Base-by-base conservation (phyloP, 2,113 vertebrate genomes). In the Peromyscus leucopus region DNA sequence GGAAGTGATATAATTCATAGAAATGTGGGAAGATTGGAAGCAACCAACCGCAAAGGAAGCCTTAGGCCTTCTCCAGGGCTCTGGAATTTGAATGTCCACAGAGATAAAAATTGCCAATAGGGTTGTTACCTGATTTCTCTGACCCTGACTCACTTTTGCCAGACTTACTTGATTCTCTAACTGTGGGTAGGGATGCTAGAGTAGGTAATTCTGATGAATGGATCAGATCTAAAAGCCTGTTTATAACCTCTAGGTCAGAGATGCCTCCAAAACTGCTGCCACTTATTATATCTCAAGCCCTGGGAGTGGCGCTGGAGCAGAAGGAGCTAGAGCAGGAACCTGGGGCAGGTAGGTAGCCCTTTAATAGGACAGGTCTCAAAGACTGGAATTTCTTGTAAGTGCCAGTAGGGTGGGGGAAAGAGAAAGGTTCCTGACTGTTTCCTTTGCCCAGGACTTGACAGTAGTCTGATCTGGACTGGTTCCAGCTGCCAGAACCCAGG, bases 401-500 rank as follows among this genome's bases (percentile, higher is more conserved):
- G 16, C 31, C 67, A 71, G 36, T 74, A 63, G 61, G 51, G 51
- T 86, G 15, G 15, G 59, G 15, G 36, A 22, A 63, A 76, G 82
- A 63, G 55, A 85, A 71, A 92, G 59, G 15, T 95, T 98, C 78
- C 88, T 96, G 75, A 97, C 76, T 85, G 13, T 97, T 95, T 92
- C 84, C 76, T 72, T 93, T 91, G 75, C 78, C 72, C 79, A 98
- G 95, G 97, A 90, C 82, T 96, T 95, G 91, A 96, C 61, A 96
- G 72, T 92, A 94, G 79, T 96, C 92, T 97, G 89, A 94, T 97
- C 48, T 63, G 13, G 61, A 88, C 86, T 1, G 99, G 99, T 55
- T 99, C 99, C 7, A 98, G 96, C 72, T 99, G 99, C 98, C 99
- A 99, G 98, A 99, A 99, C 0, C 4, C 99, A 71, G 99, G 99